Conservation (phyloP, 2,113 vertebrate genomes). For the Aptenodytes patagonicus region DNA sequence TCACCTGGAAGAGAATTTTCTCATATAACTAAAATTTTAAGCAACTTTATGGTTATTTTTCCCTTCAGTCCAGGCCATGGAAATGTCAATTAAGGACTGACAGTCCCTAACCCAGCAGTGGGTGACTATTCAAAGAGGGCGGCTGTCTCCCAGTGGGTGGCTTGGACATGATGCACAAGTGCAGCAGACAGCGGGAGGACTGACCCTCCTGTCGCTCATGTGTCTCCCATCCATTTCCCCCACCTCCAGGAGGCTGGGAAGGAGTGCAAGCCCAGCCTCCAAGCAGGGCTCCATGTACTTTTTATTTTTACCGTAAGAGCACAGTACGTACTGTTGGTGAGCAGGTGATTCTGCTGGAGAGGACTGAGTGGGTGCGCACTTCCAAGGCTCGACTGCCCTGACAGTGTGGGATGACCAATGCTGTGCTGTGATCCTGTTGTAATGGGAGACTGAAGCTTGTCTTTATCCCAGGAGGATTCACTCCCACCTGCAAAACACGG, state of each 20-base stretch:
- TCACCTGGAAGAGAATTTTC: not conserved
- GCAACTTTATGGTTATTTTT: not conserved
- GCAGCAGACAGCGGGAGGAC: not conserved
- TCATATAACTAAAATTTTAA: not conserved
- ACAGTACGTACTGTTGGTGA: slow-evolving; percentile 84
- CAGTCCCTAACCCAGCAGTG: not conserved
- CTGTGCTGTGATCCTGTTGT: slow-evolving; percentile 75
- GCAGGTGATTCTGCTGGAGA: slow-evolving; percentile 84
- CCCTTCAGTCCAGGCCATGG: not conserved
- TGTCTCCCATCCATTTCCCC: not conserved
- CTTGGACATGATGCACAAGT: accelerated
- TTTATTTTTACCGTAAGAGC: accelerated
- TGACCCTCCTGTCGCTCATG: accelerated
- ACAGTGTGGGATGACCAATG: slow-evolving; percentile 71
- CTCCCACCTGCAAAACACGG: slow-evolving; percentile 80
- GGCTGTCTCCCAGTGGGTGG: not conserved
- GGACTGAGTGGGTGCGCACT: slow-evolving; percentile 74
- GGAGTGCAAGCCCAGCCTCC: not conserved
- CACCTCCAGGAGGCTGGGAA: not conserved
- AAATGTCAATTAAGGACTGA: not conserved
- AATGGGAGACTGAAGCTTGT: slow-evolving; percentile 84
- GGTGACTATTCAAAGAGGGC: not conserved
- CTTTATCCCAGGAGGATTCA: slow-evolving; percentile 89
- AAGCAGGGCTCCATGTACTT: not conserved
- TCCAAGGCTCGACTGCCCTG: slow-evolving; percentile 74